Evolutionary conservation across 2,888 invertebrate species (phyloP), one percentile per base, ranked within the genome.

Genomic region (Liposcelis brunnea): DNA sequence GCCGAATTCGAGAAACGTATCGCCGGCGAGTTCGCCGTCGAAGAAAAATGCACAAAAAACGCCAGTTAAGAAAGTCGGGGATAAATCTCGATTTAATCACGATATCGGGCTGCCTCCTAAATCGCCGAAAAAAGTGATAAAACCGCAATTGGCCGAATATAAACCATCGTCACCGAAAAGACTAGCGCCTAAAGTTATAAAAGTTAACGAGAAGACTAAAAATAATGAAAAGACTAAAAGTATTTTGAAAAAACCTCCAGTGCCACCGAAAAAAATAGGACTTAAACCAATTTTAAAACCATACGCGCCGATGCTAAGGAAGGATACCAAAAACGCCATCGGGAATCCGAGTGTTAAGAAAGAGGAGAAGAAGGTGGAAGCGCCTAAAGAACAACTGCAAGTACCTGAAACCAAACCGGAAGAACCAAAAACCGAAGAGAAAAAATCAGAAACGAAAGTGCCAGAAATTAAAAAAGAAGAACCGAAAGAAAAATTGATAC

Each of bases 1-100:
- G 32, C 68, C 67, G 5, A 72, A 74, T 4, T 64, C 72, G 10
- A 70, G 72, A 49, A 70, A 65, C 42, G 71, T 72, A 11, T 72
- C 74, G 58, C 65, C 19, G 36, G 50, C 47, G 12, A 47, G 31
- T 19, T 50, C 48, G 4, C 40, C 40, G 19, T 19, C 16, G 12
- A 40, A 18, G n/a, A n/a, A 26, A 26, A 8, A 4, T 8, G 5
- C 26, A 50, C 61, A 64, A 44, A 68, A 68, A 55, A 66, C 61
- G 33, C 67, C 68, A 66, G 67, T 68, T 2, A 56, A 60, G 53
- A 58, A 63, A 19, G 63, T 63, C 45, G 59, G 62, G 0, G 55
- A 65, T 40, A 57, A 58, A 16, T 63, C 64, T 2, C 47, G 47
- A 37, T 42, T 47, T 19, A 59, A 56, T 31, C 58, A 63, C 51